Evolutionary conservation across 2,888 invertebrate species (phyloP), one percentile per base, ranked within the genome.

Genomic region (Chymomyza caudatula): DNA sequence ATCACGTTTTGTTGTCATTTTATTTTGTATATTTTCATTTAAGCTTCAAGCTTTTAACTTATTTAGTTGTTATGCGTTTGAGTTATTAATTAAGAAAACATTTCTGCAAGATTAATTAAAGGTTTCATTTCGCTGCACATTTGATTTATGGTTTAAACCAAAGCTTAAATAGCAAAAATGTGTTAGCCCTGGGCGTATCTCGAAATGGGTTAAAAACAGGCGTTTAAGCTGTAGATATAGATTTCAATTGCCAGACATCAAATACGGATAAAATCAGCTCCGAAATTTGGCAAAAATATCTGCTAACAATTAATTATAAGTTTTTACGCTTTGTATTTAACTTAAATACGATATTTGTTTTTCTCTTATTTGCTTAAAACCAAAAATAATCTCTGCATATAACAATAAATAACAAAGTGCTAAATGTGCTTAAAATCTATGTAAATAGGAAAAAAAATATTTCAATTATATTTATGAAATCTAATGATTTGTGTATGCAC

Each of bases 81-180:
- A 60, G 57, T 51, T 64, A 1, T 44, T 55, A 47, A 47, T 47
- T 47, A 17, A 17, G n/a, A 37, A 19, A 47, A 19, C 43, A n/a
- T 52, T 6, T 60, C 20, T 73, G 63, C 49, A 68, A 73, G 76
- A 74, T 76, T 80, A 78, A 80, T 80, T 76, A 78, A 67, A 63
- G 65, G 71, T 67, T 76, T 78, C 57, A 20, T 19, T 69, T 76
- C 64, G 47, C 19, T 47, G 15, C n/a, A 47, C 47, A 17, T 19
- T 47, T 80, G 78, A 80, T 80, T 81, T 76, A 80, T 80, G 74
- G 44, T 55, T 62, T 69, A 19, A 19, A 51, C 51, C 8, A 19
- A 22, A 20, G 22, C 20, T 51, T 20, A 20, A 20, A 20, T 11
- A 19, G 17, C 15, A 15, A 5, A n/a, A 44, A 15, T 75, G 66